These are phyloP conservation scores for Conops quadrifasciatus DNA, from an alignment of 2,888 invertebrate species.

Conservation along the genomic window DNA sequence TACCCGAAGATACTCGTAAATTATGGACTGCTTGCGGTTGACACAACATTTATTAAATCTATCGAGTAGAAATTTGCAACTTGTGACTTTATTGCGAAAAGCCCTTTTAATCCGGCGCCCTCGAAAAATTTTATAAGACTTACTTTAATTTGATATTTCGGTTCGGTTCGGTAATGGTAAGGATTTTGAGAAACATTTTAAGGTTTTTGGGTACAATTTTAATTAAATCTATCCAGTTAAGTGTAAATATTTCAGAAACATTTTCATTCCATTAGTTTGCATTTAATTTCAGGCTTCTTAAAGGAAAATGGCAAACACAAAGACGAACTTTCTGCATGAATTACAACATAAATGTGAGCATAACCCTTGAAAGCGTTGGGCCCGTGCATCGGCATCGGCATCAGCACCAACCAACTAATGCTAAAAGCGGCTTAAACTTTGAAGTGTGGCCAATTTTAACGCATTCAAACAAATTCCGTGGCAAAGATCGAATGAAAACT, in stretches of 20 bases:
- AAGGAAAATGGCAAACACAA: not conserved
- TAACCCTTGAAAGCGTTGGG: not conserved
- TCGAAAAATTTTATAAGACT: too few relatives aligned
- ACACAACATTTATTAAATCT: too few relatives aligned
- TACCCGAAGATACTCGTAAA: too few relatives aligned
- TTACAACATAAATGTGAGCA: not conserved
- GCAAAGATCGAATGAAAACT: conserved; percentile 6
- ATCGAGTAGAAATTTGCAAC: too few relatives aligned
- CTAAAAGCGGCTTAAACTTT: conserved; percentile 9
- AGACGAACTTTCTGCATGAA: not conserved
- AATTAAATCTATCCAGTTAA: not conserved
- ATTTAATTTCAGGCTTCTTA: not conserved
- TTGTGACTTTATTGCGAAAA: too few relatives aligned
- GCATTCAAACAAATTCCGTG: conserved; percentile 19
- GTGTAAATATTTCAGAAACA: not conserved
- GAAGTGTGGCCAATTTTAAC: conserved; percentile 6
- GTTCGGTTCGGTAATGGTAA: too few relatives aligned
- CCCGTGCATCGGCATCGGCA: not conserved
- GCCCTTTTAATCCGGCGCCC: too few relatives aligned
- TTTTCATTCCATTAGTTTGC: conserved; percentile 10
- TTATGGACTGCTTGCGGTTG: too few relatives aligned
- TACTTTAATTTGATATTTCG: too few relatives aligned
- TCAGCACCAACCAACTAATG: not conserved
- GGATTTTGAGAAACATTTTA: too few relatives aligned
- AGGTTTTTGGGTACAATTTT: not conserved